Percentiles rank a stretch among this genome's conserved stretches.
Conservation (phyloP, 2,113 vertebrate species). For the Microtus pennsylvanicus region DNA sequence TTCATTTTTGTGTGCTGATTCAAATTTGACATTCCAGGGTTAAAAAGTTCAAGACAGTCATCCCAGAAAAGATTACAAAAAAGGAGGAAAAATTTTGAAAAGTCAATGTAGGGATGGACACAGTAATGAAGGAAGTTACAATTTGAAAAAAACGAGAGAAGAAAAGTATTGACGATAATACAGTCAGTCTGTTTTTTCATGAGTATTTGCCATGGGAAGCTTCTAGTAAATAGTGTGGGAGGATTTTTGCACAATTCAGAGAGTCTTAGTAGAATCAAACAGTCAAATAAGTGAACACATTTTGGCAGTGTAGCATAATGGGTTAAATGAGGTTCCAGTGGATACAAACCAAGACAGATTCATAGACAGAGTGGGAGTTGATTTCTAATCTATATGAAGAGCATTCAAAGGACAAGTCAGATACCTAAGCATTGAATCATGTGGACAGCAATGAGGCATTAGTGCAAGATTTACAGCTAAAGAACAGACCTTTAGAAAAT, state of each 20-base stretch:
- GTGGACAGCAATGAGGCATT: background rate
- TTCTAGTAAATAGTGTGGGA: background rate
- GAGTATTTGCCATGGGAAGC: background rate
- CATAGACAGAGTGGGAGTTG: background rate
- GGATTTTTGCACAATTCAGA: background rate
- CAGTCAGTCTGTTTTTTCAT: constrained; percentile 86
- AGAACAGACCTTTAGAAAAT: background rate
- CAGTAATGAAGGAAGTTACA: constrained; percentile 89
- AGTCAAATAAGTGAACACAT: background rate
- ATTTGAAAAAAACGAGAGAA: constrained; percentile 86
- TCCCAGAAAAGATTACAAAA: constrained; percentile 92
- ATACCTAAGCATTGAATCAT: background rate
- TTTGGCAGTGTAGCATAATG: background rate
- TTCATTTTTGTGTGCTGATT: background rate
- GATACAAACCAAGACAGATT: background rate
- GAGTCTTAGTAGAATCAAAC: background rate
- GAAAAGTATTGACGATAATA: constrained; percentile 91
- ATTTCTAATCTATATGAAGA: background rate
- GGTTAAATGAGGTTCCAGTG: background rate
- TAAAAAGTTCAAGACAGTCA: constrained; percentile 95
- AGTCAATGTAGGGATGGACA: constrained; percentile 89
- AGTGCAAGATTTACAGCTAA: background rate
- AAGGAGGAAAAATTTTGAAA: constrained; percentile 91
- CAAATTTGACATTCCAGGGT: constrained; percentile 89
- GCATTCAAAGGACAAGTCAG: background rate